phyloP scores from a whole-genome alignment of 2,797 vertebrate genomes.

The Alectoris magna region DNA sequence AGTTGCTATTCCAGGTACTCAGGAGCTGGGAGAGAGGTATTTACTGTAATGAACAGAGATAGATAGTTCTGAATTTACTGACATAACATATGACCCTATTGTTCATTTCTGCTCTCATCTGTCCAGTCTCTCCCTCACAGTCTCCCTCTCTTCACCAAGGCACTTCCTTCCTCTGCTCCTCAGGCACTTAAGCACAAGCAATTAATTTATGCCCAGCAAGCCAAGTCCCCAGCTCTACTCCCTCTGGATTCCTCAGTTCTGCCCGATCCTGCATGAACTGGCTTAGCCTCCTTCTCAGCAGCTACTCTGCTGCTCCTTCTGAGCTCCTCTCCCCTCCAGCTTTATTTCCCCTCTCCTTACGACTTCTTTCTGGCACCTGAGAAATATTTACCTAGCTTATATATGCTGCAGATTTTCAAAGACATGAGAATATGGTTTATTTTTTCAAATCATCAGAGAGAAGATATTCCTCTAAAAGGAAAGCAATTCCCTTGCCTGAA shows the following conservation, averaged over 20 bases:
- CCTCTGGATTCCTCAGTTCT: not conserved
- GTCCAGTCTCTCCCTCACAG: not conserved
- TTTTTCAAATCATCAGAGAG: not conserved
- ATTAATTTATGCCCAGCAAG: not conserved
- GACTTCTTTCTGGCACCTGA: not conserved
- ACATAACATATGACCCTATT: not conserved
- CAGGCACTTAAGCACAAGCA: not conserved
- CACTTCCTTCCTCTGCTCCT: not conserved
- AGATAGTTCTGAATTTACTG: not conserved
- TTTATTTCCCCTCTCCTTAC: not conserved
- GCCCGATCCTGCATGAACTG: accelerated
- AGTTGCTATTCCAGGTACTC: not conserved
- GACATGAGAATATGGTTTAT: not conserved
- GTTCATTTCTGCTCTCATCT: not conserved
- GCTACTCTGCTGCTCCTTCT: not conserved
- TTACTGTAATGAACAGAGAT: not conserved
- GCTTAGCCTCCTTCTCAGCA: not conserved
- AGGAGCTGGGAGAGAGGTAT: not conserved
- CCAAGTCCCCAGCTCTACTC: not conserved
- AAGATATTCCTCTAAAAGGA: not conserved
- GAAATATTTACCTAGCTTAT: not conserved
- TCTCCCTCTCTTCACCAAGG: not conserved
- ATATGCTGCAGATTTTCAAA: not conserved
- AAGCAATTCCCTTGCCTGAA: not conserved
- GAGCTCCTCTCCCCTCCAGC: not conserved